Evolutionary conservation across 2,888 invertebrate species (phyloP).

Genomic region (Ormyrus thymus): DNA sequence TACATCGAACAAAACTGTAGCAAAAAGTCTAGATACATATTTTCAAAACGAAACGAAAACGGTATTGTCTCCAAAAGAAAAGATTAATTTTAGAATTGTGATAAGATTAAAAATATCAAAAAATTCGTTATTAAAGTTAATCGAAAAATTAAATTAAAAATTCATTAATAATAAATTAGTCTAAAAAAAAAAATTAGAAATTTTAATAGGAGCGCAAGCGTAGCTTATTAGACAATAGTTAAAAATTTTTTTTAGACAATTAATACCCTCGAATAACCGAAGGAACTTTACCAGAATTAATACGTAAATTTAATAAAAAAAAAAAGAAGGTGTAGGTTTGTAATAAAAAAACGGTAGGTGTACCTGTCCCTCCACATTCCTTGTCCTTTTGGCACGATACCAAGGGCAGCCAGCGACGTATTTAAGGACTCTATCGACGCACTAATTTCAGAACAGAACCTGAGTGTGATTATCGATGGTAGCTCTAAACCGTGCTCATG

Average conservation of each 20-base stretch:
- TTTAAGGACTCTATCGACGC: conserved; percentile 74
- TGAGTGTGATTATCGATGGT: conserved; percentile 69
- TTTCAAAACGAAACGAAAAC: background rate
- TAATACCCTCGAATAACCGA: conserved; percentile 30
- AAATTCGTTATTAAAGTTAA: conserved; percentile 24
- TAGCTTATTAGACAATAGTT: conserved; percentile 51
- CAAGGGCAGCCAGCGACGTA: conserved; percentile 74
- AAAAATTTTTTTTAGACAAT: conserved; percentile 37
- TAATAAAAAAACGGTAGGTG: conserved; percentile 57
- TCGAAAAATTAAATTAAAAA: conserved; percentile 34
- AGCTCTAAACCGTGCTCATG: conserved; percentile 66
- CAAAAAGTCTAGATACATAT: conserved; percentile 7
- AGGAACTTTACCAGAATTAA: conserved; percentile 28
- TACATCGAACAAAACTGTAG: conserved; percentile 11
- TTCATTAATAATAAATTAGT: conserved; percentile 42
- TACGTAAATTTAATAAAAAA: conserved; percentile 4
- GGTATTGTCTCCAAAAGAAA: background rate
- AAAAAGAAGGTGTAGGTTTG: conserved; percentile 12
- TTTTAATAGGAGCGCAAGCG: conserved; percentile 52
- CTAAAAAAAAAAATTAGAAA: conserved; percentile 32
- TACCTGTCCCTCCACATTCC: conserved; percentile 77
- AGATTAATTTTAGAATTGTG: background rate
- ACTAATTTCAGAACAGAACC: conserved; percentile 74
- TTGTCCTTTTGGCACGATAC: conserved; percentile 74
- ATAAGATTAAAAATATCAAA: background rate